phyloP scores from a whole-genome alignment of 2,888 invertebrate species.

The Ornithoptera alexandrae region DNA sequence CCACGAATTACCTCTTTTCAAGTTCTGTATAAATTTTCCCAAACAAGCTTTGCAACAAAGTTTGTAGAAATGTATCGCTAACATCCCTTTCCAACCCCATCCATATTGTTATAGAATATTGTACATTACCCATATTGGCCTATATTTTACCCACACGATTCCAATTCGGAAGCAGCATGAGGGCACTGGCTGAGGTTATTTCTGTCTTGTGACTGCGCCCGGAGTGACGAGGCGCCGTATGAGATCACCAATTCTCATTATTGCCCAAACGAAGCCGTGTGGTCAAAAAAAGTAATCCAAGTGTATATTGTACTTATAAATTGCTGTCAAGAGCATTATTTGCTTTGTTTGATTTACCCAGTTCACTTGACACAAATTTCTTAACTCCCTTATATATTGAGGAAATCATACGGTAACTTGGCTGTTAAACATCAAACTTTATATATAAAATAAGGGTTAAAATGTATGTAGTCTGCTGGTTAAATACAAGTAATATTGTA shows the following conservation, averaged over 20 bases:
- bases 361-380: slow-evolving; percentile 17
- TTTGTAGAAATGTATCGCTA: background rate
- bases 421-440: background rate
- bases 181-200: slow-evolving; percentile 56
- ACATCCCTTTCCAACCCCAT: background rate
- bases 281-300: slow-evolving; percentile 20
- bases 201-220: slow-evolving; percentile 63
- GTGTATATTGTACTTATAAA: slow-evolving; percentile 17
- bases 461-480: background rate
- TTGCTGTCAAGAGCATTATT: slow-evolving; percentile 8
- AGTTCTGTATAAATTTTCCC: no score
- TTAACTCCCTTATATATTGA: background rate
- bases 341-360: slow-evolving; percentile 1
- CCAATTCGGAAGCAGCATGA: slow-evolving; percentile 58
- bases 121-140: slow-evolving; percentile 39
- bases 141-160: slow-evolving; percentile 49
- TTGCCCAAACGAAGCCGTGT: slow-evolving; percentile 39
- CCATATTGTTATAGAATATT: slow-evolving; percentile 7
- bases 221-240: slow-evolving; percentile 61
- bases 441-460: background rate
- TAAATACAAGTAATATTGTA: no score
- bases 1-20: no score
- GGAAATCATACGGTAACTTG: background rate
- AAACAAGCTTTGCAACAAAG: background rate
- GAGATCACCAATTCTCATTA: slow-evolving; percentile 68